Evolutionary conservation across 2,797 vertebrate species (phyloP).

Genomic region (Moxostoma hubbsi): DNA sequence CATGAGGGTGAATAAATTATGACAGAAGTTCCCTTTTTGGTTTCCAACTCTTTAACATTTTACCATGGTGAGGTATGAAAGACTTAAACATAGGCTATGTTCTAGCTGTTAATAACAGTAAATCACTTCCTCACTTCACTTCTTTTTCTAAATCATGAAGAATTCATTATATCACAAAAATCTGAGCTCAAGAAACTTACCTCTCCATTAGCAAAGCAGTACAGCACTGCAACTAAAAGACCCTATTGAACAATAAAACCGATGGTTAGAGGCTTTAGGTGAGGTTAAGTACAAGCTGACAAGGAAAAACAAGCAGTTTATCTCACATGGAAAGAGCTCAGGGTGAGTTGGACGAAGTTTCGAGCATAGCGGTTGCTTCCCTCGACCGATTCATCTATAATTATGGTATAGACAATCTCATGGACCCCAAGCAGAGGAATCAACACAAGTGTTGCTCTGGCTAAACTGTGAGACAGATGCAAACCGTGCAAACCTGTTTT

Average conservation of each 20-base stretch:
- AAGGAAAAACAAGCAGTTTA: not conserved
- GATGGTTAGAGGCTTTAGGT: not conserved
- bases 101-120: no score
- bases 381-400: slow-evolving; percentile 87
- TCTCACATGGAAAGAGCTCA: slow-evolving; percentile 91
- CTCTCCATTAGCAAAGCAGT: slow-evolving; percentile 96
- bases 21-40: no score
- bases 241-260: slow-evolving; percentile 76
- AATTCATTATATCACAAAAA: not conserved
- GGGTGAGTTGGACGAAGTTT: slow-evolving; percentile 88
- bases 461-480: slow-evolving; percentile 77
- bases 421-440: slow-evolving; percentile 93
- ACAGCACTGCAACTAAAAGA: slow-evolving; percentile 89
- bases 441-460: slow-evolving; percentile 89
- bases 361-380: slow-evolving; percentile 80
- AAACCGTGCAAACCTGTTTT: not conserved
- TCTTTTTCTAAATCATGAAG: not conserved
- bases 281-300: not conserved
- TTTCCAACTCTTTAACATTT: no score
- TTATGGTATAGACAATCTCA: slow-evolving; percentile 87
- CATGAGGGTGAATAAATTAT: no score
- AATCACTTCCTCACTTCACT: no score
- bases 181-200: slow-evolving; percentile 72
- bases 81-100: no score
- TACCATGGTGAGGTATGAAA: no score